These are phyloP conservation scores for Dendropsophus ebraccatus DNA, from an alignment of 2,113 vertebrate genomes.

Conservation along the genomic window DNA sequence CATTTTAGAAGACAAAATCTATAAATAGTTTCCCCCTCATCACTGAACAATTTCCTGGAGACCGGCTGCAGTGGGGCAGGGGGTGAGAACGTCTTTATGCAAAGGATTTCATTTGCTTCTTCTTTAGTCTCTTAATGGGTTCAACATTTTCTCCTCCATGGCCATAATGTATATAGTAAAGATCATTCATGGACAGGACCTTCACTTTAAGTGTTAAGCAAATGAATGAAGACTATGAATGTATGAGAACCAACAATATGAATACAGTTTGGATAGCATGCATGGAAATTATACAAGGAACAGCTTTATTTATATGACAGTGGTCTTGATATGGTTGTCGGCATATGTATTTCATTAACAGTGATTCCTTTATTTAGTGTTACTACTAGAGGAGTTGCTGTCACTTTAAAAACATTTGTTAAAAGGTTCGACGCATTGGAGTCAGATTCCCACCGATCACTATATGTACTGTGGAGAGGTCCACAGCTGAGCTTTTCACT, in stretches of 20 bases:
- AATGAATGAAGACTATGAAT: not conserved
- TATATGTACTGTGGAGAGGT: no score
- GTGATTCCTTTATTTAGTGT: not conserved
- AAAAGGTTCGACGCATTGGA: no score
- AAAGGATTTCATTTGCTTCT: not conserved
- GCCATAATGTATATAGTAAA: not conserved
- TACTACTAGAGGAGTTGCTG: not conserved
- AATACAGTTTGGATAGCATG: not conserved
- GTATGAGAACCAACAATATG: not conserved
- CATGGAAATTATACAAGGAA: not conserved
- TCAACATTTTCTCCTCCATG: not conserved
- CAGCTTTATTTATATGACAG: no score
- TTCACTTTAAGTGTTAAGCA: not conserved
- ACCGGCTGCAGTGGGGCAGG: not conserved
- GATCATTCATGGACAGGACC: not conserved
- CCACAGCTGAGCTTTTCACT: no score
- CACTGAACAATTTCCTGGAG: not conserved
- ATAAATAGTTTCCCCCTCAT: constrained; percentile 35
- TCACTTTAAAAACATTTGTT: no score
- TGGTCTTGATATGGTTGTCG: not conserved
- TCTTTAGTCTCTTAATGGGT: not conserved
- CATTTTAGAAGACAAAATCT: constrained; percentile 21
- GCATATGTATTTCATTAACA: not conserved
- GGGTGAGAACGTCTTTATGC: not conserved
- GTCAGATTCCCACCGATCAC: no score